A percentile compares a stretch with the other conserved stretches of the same genome.
Conservation (phyloP, 2,113 vertebrate species). For the Harpagus bidentatus region DNA sequence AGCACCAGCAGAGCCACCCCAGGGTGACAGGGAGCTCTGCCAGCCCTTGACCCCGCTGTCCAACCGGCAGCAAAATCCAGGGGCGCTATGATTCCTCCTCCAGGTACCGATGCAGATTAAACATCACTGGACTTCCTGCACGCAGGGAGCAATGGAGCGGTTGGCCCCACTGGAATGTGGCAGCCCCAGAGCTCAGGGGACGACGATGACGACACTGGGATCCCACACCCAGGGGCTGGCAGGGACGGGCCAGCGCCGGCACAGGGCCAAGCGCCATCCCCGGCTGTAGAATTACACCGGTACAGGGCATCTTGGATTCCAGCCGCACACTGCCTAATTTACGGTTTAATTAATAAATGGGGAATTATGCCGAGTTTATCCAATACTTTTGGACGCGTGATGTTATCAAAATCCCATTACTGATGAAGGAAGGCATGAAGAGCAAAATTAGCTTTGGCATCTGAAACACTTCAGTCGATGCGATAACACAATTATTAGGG, state of each 20-base stretch:
- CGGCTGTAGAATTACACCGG: neutral
- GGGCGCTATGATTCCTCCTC: neutral
- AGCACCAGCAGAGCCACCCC: neutral
- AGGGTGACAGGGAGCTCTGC: neutral
- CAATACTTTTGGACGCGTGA: conserved; percentile 15
- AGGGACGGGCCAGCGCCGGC: fast-evolving
- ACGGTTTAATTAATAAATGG: conserved; percentile 54
- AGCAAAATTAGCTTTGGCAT: conserved; percentile 50
- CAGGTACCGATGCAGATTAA: neutral
- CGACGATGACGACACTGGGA: neutral
- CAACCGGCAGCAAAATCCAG: neutral
- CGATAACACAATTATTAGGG: conserved; percentile 42
- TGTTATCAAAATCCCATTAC: conserved; percentile 65
- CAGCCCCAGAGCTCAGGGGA: neutral
- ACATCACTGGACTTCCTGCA: neutral
- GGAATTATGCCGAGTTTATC: conserved; percentile 47
- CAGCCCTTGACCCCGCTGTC: neutral
- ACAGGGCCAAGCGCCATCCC: neutral
- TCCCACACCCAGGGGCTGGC: neutral
- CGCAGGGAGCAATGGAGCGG: neutral
- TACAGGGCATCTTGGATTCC: neutral
- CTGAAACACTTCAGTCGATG: conserved; percentile 18
- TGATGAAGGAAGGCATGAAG: conserved; percentile 31
- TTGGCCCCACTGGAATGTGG: neutral
- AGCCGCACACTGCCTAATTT: neutral